These are phyloP conservation scores for Phymastichus coffea DNA, from an alignment of 1,140 invertebrate genomes.

Conservation along the genomic window DNA sequence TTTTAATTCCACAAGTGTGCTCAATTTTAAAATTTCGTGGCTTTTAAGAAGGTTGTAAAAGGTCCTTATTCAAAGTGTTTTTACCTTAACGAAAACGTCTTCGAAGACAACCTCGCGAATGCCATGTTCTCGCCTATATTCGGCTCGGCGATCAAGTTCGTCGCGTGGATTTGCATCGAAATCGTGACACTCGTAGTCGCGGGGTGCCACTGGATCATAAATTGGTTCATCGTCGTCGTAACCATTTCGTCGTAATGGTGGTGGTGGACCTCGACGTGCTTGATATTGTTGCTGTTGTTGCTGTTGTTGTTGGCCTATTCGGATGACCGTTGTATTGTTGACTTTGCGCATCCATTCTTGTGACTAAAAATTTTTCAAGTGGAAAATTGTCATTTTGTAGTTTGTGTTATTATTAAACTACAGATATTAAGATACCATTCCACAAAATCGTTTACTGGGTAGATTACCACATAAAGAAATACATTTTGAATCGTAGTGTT, in stretches of 20 bases:
- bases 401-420: too few relatives aligned
- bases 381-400: too few relatives aligned
- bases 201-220: constrained; percentile 51
- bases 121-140: constrained; percentile 45
- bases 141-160: constrained; percentile 46
- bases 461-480: too few relatives aligned
- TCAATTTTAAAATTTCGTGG: too few relatives aligned
- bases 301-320: constrained; percentile 44
- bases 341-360: constrained; percentile 51
- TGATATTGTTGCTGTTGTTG: background rate
- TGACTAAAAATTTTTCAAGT: constrained; percentile 40
- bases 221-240: constrained; percentile 49
- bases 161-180: constrained; percentile 53
- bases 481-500: constrained; percentile 10
- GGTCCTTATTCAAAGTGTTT: background rate
- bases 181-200: constrained; percentile 52
- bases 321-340: constrained; percentile 54
- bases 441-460: too few relatives aligned
- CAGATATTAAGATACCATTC: too few relatives aligned
- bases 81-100: constrained; percentile 18
- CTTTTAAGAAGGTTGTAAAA: too few relatives aligned
- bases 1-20: too few relatives aligned
- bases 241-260: constrained; percentile 34
- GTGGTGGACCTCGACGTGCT: constrained; percentile 7
- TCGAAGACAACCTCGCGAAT: constrained; percentile 29